Base-by-base conservation (phyloP, 2,797 vertebrate species). In the Alcedo atthis region DNA sequence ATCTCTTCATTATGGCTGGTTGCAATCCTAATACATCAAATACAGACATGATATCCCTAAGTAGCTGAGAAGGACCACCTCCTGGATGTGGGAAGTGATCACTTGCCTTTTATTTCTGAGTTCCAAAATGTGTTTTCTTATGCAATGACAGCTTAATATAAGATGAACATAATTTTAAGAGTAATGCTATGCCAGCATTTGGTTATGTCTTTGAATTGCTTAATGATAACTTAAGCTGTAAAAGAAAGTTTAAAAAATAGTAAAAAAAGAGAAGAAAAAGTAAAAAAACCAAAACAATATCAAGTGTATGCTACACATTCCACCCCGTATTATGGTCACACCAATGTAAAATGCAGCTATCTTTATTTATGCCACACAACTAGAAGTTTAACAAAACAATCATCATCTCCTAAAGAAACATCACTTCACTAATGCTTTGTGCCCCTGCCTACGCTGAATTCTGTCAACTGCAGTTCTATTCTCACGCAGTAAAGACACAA, bases 161-260 rank as follows among this genome's bases (percentile, higher is more conserved):
- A 86, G 53, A 89, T 28, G 6, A 93, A 75, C 19, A 78, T 73
- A 68, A 83, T 89, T 92, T 73, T 81, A 93, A 82, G 32, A 40
- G 84, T 40, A 94, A 77, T 76, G 54, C 69, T 90, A 73, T 37
- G 75, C 83, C 15, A 90, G 45, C 46, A 63, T 80, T 74, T 58
- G 75, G 15, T 78, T 55, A 28, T 1, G 28, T 25, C 73, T 81
- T 62, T 3, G 4, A 85, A 83, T 3, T 71, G 63, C 73, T 85
- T 73, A 89, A 81, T 1, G 10, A 75, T 76, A 89, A 53, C 51
- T 55, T 64, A 86, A 81, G 49, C 33, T 80, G 43, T 24, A 78
- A 74, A 89, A 68, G 37, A 40, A 40, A 40, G 37, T 40, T 40
- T 40, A 40, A 40, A 40, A 40, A 40, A 40, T 40, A 40, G 37